These are phyloP conservation scores for Chrosomus eos DNA, from an alignment of 2,797 vertebrate genomes.

Conservation along the genomic window DNA sequence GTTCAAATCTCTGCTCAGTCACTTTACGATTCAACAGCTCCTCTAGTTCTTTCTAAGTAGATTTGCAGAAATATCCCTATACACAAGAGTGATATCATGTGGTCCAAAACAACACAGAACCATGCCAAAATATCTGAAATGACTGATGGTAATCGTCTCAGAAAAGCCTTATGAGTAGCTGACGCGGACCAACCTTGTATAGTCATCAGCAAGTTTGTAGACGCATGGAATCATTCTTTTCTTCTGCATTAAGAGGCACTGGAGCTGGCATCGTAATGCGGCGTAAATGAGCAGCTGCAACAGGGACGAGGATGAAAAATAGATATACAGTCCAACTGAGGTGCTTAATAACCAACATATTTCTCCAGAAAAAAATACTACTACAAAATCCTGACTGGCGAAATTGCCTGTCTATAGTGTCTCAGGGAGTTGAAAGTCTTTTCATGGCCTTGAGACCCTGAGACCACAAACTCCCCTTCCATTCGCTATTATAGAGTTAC, in stretches of 20 bases:
- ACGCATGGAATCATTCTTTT: constrained; percentile 25
- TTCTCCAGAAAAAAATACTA: constrained; percentile 29
- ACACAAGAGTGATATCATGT: constrained; percentile 26
- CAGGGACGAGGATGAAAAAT: constrained; percentile 40
- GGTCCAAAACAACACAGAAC: constrained; percentile 26
- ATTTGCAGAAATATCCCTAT: constrained; percentile 34
- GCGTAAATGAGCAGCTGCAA: constrained; percentile 31
- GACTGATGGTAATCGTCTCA: constrained; percentile 40
- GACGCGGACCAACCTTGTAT: constrained; percentile 35
- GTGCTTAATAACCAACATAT: constrained; percentile 44
- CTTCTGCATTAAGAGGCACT: constrained; percentile 18
- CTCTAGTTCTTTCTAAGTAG: constrained; percentile 37
- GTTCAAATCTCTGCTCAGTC: constrained; percentile 6
- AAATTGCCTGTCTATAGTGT: constrained; percentile 40
- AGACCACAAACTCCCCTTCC: neutral
- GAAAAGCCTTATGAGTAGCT: constrained; percentile 42
- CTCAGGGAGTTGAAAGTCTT: constrained; percentile 27
- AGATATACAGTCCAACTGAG: constrained; percentile 31
- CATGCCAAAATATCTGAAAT: constrained; percentile 30
- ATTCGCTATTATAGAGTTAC: neutral
- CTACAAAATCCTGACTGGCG: constrained; percentile 21
- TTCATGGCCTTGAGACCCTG: constrained; percentile 30
- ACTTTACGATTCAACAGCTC: constrained; percentile 28
- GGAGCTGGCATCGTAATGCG: constrained; percentile 22
- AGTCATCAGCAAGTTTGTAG: constrained; percentile 50